Percentiles rank a stretch among this genome's conserved stretches.
These are phyloP conservation scores for Mycetomoellerius zeteki DNA, from an alignment of 1,140 invertebrate species.

Conservation along the genomic window DNA sequence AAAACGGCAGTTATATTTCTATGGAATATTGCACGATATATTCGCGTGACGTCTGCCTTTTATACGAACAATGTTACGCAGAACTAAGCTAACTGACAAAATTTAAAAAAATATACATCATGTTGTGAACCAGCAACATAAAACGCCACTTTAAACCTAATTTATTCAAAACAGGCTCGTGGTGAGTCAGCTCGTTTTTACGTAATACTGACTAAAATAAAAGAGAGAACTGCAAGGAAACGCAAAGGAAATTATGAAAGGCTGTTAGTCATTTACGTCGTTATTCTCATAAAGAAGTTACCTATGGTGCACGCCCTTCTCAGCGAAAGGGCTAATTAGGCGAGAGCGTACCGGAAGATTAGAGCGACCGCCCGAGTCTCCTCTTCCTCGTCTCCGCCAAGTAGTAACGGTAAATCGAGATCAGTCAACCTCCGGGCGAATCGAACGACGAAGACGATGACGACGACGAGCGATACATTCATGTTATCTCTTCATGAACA, in stretches of 20 bases:
- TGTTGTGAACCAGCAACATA: not conserved
- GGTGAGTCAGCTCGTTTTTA: constrained; percentile 17
- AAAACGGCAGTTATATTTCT: constrained; percentile 29
- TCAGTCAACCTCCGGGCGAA: constrained; percentile 49
- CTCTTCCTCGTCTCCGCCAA: constrained; percentile 20
- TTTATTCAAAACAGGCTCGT: constrained; percentile 22
- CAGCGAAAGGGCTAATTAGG: constrained; percentile 66
- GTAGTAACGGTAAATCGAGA: constrained; percentile 71
- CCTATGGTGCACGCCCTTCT: constrained; percentile 43
- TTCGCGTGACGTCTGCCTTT: constrained; percentile 2
- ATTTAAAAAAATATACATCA: not conserved
- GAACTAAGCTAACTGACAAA: not conserved
- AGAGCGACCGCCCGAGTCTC: constrained; percentile 47
- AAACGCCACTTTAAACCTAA: constrained; percentile 19
- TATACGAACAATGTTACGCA: not conserved
- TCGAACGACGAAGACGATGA: constrained; percentile 32
- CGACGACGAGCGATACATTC: constrained; percentile 17
- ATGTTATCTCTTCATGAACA: not conserved
- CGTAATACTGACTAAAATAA: constrained; percentile 10
- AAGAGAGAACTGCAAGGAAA: not conserved
- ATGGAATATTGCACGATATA: not conserved
- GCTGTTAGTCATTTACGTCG: constrained; percentile 28
- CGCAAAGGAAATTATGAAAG: constrained; percentile 11
- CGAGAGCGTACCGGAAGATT: constrained; percentile 66
- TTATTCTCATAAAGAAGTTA: constrained; percentile 52